Percentiles rank a stretch among this genome's conserved stretches.
Evolutionary conservation across 2,888 invertebrate genomes (phyloP).

Genomic region (Conistra vaccinii): DNA sequence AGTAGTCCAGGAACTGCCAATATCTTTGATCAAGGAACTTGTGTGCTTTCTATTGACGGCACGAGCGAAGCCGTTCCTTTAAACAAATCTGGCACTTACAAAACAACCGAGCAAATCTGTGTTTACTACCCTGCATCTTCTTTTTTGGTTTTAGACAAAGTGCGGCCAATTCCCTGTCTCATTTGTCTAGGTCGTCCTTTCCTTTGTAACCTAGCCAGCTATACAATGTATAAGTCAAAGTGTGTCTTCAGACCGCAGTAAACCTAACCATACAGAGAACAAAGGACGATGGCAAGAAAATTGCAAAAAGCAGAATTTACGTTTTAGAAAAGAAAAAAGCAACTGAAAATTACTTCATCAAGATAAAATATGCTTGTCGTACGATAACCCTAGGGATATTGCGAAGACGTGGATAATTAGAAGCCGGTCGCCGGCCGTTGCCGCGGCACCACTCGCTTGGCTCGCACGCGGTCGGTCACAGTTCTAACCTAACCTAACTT

Average conservation of each 20-base stretch:
- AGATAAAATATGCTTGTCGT: constrained; percentile 47
- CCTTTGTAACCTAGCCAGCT: not conserved
- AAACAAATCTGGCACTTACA: not conserved
- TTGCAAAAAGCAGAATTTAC: not conserved
- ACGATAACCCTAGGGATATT: too few relatives aligned
- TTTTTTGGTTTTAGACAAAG: not conserved
- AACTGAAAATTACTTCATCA: constrained; percentile 15
- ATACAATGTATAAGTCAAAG: not conserved
- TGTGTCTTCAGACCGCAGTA: not conserved
- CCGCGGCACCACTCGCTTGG: too few relatives aligned
- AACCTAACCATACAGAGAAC: not conserved
- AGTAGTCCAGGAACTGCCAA: constrained; percentile 14
- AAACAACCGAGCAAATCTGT: not conserved
- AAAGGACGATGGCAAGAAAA: constrained; percentile 23
- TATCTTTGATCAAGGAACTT: constrained; percentile 51
- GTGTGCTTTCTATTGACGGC: constrained; percentile 41
- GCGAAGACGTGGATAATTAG: too few relatives aligned
- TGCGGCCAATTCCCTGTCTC: not conserved
- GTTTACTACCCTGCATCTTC: not conserved
- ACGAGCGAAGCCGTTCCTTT: constrained; percentile 22
- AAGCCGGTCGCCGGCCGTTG: too few relatives aligned
- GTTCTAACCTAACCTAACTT: too few relatives aligned
- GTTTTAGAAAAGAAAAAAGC: not conserved
- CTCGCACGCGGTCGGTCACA: too few relatives aligned
- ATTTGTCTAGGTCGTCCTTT: not conserved